Conservation (phyloP, 2,113 vertebrate genomes). For the Lepus europaeus region DNA sequence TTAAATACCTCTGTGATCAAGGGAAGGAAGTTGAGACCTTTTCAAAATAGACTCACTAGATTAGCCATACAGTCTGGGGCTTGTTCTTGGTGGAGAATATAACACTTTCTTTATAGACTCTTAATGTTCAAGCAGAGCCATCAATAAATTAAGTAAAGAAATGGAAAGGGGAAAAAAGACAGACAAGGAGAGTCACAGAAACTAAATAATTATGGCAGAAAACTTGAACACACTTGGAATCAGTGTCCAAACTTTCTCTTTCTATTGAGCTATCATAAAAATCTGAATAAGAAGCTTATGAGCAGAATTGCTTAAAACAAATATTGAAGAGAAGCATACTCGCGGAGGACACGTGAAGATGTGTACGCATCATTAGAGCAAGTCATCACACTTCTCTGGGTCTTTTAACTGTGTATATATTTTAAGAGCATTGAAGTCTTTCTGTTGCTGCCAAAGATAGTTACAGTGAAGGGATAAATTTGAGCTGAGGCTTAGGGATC, state of each 20-base stretch:
- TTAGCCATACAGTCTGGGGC: conserved; percentile 78
- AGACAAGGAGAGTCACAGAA: conserved; percentile 30
- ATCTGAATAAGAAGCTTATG: not conserved
- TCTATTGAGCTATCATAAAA: not conserved
- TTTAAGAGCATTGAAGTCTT: not conserved
- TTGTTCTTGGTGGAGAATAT: conserved; percentile 78
- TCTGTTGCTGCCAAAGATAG: not conserved
- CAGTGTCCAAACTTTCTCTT: not conserved
- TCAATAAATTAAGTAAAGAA: conserved; percentile 72
- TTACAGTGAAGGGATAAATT: not conserved
- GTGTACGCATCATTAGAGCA: not conserved
- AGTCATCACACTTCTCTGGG: not conserved
- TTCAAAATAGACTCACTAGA: conserved; percentile 78
- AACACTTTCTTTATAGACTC: conserved; percentile 72
- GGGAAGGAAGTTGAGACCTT: conserved; percentile 72
- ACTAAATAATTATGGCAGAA: conserved; percentile 56
- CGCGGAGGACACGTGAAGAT: not conserved
- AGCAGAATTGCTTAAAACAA: conserved; percentile 48
- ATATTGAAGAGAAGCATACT: conserved; percentile 33
- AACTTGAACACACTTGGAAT: not conserved
- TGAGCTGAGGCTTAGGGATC: not conserved
- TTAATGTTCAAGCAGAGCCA: conserved; percentile 44
- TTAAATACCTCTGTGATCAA: conserved; percentile 79
- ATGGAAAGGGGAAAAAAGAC: conserved; percentile 56
- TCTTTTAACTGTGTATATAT: not conserved